Evolutionary conservation across 1,140 invertebrate genomes (phyloP).

Genomic region (Bombus confusus): DNA sequence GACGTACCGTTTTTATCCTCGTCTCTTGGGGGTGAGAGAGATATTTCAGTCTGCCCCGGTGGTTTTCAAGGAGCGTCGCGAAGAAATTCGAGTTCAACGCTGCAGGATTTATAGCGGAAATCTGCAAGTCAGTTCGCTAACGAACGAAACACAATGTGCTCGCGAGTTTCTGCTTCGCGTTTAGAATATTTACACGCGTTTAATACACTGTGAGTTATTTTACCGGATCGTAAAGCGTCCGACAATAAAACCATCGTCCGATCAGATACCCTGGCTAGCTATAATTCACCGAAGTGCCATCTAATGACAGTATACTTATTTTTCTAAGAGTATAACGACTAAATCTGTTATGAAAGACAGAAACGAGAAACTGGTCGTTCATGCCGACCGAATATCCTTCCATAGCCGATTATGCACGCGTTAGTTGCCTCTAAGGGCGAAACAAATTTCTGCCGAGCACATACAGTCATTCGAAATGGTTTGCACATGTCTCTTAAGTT

Average conservation of each 20-base stretch:
- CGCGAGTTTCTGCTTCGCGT: not conserved
- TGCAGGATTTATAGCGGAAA: constrained; percentile 11
- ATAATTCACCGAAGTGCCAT: constrained; percentile 35
- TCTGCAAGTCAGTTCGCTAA: constrained; percentile 3
- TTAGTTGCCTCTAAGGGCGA: not conserved
- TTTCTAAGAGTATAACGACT: not conserved
- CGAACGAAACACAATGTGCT: not conserved
- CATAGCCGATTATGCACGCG: too few relatives aligned
- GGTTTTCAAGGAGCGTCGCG: not conserved
- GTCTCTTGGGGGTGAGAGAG: not conserved
- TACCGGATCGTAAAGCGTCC: constrained; percentile 41
- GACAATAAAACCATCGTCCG: constrained; percentile 36
- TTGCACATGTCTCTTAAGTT: too few relatives aligned
- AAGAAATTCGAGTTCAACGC: not conserved
- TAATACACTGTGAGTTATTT: constrained; percentile 33
- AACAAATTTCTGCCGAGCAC: not conserved
- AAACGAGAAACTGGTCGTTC: constrained; percentile 27
- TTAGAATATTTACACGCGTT: constrained; percentile 43
- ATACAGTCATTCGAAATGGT: too few relatives aligned
- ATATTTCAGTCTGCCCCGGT: too few relatives aligned
- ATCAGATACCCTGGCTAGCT: not conserved
- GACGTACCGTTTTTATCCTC: not conserved
- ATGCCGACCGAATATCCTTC: too few relatives aligned
- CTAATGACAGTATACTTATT: constrained; percentile 39
- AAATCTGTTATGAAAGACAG: constrained; percentile 29